Evolutionary conservation across 2,797 vertebrate genomes (phyloP), one percentile per base, ranked within the genome.

Genomic region (Microchirus variegatus): DNA sequence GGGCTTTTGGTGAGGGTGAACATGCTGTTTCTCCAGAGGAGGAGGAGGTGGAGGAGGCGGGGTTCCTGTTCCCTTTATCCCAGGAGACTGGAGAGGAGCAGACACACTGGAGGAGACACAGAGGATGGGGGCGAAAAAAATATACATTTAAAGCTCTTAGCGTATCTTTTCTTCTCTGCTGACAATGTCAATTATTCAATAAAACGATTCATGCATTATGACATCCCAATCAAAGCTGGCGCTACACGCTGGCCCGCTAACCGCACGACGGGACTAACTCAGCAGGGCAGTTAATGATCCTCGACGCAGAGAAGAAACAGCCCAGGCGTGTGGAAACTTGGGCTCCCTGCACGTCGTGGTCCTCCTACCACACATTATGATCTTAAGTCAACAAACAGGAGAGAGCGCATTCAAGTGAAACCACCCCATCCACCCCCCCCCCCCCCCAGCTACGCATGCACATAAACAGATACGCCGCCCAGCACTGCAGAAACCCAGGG

Each of bases 41-140:
- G 55, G 55, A 1, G 55, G 55, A 50, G 92, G 75, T 53, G 74
- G 70, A 38, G 82, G 77, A 47, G 92, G 85, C 18, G 91, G 81
- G 13, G 95, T 93, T 47, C 91, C 91, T 0, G 94, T 80, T 12
- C 91, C 92, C 86, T 98, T 97, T 91, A 96, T 91, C 70, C 95
- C 91, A 1, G 96, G 93, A 53, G 95, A 91, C 68, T 97, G 87
- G 60, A 96, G 87, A 62, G 92, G 84, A 36, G 92, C 90, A 6
- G 93, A 91, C 72, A 95, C 87, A 84, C 96, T 99, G 89, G 47
- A 52, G 59, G 45, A 71, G 3, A 75, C 35, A 41, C 12, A 31
- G 31, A 53, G 22, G 41, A 26, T 12, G 22, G 53, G 18, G 61
- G 35, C n/a, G n/a, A n/a, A n/a, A n/a, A n/a, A 71, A 37, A 68